These are phyloP conservation scores for Pheosia gnoma DNA, from an alignment of 2,888 invertebrate genomes.

Conservation along the genomic window DNA sequence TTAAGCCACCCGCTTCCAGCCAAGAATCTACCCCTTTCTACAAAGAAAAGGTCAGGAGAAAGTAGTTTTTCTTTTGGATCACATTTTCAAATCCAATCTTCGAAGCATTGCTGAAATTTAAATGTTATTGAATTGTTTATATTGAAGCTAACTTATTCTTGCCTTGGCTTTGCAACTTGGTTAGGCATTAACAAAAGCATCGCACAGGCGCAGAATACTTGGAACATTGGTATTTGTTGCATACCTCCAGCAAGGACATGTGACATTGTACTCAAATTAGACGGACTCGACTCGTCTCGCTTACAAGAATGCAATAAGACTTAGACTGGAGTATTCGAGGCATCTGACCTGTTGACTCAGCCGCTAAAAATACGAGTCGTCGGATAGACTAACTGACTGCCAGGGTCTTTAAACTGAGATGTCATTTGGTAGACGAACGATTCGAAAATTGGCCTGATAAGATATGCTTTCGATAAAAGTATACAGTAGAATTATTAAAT, in stretches of 20 bases:
- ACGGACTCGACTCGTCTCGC: conserved; percentile 6
- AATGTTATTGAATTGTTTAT: no score
- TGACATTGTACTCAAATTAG: conserved; percentile 35
- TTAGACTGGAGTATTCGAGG: conserved; percentile 13
- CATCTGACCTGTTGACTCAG: conserved; percentile 35
- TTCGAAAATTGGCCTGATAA: not conserved
- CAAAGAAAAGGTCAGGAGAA: no score
- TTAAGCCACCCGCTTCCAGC: no score
- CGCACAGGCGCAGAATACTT: conserved; percentile 6
- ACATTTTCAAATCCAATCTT: no score
- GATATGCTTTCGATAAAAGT: not conserved
- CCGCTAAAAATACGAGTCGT: conserved; percentile 20
- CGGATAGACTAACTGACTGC: conserved; percentile 11
- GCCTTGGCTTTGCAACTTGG: not conserved
- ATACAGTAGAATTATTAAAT: not conserved
- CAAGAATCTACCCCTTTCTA: no score
- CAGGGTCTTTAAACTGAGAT: conserved; percentile 3
- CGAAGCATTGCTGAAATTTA: no score
- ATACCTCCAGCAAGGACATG: conserved; percentile 36
- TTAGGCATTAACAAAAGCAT: not conserved
- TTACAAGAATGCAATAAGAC: conserved; percentile 38
- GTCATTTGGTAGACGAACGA: not conserved
- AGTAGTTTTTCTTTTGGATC: no score
- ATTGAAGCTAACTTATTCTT: no score
- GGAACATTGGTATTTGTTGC: conserved; percentile 22